Base-by-base conservation (phyloP, 2,888 invertebrate genomes). In the Tholera decimalis region DNA sequence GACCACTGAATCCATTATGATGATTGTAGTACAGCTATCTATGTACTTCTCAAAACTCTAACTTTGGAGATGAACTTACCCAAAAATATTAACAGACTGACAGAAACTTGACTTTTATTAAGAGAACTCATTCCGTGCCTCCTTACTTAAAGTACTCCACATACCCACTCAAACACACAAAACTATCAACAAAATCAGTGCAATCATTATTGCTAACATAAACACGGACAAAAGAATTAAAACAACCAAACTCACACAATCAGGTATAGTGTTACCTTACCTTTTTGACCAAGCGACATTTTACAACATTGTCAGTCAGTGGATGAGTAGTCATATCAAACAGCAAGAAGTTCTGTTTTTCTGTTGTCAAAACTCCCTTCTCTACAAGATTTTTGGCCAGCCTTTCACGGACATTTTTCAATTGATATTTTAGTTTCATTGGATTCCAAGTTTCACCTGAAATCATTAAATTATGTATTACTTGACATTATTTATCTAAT, bases 321-420 rank as follows among this genome's bases (percentile, higher is more conserved):
- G 99, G 99, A 96, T 99, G 99, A 84, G 99, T 99, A 59, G 99
- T 99, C 99, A 99, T 99, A 96, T 99, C 99, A 92, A 99, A 99
- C 63, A 99, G 96, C 85, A 99, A 96, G 95, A 99, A 99, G 94
- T 99, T 99, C 95, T 99, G 99, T 96, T 99, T 99, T 93, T 99
- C 99, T 67, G 99, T 99, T 71, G 99, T 99, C 82, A 99, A 96
- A 44, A 99, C 99, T 80, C 99, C 99, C 93, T 99, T 99, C 93
- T 99, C 99, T 39, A 99, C 99, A 85, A 99, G 97, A 96, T 99
- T 99, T 95, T 99, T 99, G 49, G 99, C 99, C 89, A 99, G 96
- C 88, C 99, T 97, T 96, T 99, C 99, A 82, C 99, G 97, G 4
- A 99, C 99, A 96, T 99, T 99, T 93, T 99, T 98, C 88, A 99